phyloP scores from a whole-genome alignment of 2,888 invertebrate genomes.

The Lochmaea crataegi region DNA sequence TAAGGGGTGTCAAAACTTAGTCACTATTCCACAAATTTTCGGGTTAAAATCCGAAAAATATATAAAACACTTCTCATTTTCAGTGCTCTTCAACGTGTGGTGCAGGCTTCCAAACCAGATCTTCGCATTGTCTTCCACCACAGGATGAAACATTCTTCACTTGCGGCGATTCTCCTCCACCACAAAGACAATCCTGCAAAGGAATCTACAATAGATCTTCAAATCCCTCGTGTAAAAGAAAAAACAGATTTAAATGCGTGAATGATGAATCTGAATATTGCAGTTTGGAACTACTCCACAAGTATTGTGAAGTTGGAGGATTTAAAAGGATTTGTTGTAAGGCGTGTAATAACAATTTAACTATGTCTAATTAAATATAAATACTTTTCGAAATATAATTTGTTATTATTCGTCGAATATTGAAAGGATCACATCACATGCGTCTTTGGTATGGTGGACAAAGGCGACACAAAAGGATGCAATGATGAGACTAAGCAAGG shows the following conservation, averaged over 20 bases:
- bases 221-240: conserved; percentile 55
- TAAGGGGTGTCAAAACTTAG: too few species aligned
- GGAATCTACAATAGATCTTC: conserved; percentile 53
- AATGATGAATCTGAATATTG: conserved; percentile 67
- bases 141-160: conserved; percentile 64
- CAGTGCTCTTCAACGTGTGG: conserved; percentile 76
- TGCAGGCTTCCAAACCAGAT: conserved; percentile 68
- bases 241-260: conserved; percentile 52
- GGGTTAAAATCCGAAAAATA: background rate
- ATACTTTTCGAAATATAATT: too few species aligned
- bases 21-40: too few species aligned
- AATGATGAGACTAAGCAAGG: too few species aligned
- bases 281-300: conserved; percentile 62
- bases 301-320: conserved; percentile 60
- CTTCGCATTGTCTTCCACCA: conserved; percentile 68
- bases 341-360: conserved; percentile 60
- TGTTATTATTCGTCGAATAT: background rate
- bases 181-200: conserved; percentile 68
- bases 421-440: too few species aligned
- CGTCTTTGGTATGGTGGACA: too few species aligned
- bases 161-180: conserved; percentile 69
- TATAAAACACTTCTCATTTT: background rate
- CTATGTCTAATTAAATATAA: background rate
- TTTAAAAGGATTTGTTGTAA: conserved; percentile 73
- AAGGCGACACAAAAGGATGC: too few species aligned